Evolutionary conservation across 2,113 vertebrate genomes (phyloP).

Genomic region (Helogale parvula): DNA sequence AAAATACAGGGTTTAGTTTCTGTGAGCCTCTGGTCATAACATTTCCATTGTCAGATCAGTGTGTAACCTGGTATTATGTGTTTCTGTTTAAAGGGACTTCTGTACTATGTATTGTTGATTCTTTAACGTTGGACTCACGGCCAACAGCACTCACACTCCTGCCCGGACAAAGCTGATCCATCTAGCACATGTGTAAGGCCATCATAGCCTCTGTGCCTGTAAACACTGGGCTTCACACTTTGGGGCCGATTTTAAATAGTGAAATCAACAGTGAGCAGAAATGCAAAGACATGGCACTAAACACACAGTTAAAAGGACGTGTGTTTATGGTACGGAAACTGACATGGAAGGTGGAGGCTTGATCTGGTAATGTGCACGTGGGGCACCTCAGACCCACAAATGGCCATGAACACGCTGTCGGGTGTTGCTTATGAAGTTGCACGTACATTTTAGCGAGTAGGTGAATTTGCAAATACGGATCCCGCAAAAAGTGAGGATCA

Average conservation of each 20-base stretch:
- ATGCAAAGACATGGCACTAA: not conserved
- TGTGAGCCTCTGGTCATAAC: not conserved
- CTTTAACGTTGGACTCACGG: not conserved
- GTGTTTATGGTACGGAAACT: not conserved
- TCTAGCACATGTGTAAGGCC: not conserved
- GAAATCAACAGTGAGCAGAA: not conserved
- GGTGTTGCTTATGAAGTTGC: not conserved
- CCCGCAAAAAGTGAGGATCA: not conserved
- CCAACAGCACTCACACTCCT: no score
- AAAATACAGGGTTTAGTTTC: not conserved
- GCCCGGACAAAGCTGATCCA: not conserved
- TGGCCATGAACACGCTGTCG: rapidly evolving
- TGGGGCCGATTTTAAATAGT: not conserved
- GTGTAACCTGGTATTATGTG: not conserved
- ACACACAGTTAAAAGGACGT: no score
- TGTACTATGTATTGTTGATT: not conserved
- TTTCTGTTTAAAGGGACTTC: not conserved
- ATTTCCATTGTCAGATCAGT: not conserved
- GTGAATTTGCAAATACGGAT: not conserved
- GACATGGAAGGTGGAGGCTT: not conserved
- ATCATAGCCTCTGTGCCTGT: not conserved
- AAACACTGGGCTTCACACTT: not conserved
- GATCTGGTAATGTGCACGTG: rapidly evolving
- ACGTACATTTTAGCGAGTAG: not conserved
- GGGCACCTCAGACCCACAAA: not conserved